These are phyloP conservation scores for Indicator indicator DNA, from an alignment of 2,113 vertebrate genomes.

Conservation along the genomic window DNA sequence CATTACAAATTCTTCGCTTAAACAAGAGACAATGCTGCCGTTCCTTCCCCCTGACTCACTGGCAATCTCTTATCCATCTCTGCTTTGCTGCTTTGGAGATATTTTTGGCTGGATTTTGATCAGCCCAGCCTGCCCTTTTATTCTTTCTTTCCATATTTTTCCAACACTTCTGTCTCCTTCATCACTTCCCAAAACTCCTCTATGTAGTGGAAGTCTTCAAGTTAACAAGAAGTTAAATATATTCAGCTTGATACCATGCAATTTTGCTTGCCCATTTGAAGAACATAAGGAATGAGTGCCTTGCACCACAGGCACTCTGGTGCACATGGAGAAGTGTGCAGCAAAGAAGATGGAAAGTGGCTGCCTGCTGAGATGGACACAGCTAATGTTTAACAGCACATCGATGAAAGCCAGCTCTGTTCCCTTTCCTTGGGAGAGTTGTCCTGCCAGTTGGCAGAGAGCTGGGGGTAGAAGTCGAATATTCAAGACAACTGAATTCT, in stretches of 20 bases:
- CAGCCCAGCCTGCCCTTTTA: slow-evolving; percentile 29
- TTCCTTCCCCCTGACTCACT: slow-evolving; percentile 60
- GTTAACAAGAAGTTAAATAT: not conserved
- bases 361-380: not conserved
- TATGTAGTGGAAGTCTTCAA: not conserved
- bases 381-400: not conserved
- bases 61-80: slow-evolving; percentile 40
- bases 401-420: not conserved
- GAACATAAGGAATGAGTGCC: not conserved
- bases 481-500: not conserved
- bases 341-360: not conserved
- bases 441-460: not conserved
- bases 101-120: slow-evolving; percentile 33
- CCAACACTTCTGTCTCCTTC: slow-evolving; percentile 31
- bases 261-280: not conserved
- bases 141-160: slow-evolving; percentile 31
- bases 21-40: slow-evolving; percentile 54
- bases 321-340: fast-evolving
- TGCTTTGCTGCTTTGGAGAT: slow-evolving; percentile 38
- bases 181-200: not conserved
- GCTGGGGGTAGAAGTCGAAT: not conserved
- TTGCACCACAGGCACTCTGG: fast-evolving
- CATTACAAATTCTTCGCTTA: slow-evolving; percentile 58
- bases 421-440: not conserved
- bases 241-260: not conserved